These are phyloP conservation scores for Globodera rostochiensis DNA, from an alignment of 1,140 invertebrate species.

Conservation along the genomic window DNA sequence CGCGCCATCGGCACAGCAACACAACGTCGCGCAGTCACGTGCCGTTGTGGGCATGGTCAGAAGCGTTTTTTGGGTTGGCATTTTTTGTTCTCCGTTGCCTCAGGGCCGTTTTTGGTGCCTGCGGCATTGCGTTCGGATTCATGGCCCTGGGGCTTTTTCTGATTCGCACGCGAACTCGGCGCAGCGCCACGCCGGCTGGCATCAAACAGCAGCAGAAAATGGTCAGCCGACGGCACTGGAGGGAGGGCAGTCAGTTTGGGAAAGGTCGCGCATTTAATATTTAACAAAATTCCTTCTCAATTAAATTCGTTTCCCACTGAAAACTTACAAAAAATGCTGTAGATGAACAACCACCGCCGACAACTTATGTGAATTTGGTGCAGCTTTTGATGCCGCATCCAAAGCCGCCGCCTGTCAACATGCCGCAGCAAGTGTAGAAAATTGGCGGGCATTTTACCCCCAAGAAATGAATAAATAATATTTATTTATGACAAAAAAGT, in stretches of 20 bases:
- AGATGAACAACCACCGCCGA: conserved; percentile 11
- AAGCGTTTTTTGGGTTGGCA: neutral
- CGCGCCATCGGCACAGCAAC: neutral
- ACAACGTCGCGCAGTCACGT: conserved; percentile 23
- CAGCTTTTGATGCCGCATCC: conserved; percentile 33
- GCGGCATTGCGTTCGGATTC: conserved; percentile 22
- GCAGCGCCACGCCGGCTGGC: conserved; percentile 18
- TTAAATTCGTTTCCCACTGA: no score
- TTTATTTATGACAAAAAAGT: no score
- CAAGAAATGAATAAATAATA: no score
- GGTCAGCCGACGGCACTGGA: conserved; percentile 27
- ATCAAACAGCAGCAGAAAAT: conserved; percentile 11
- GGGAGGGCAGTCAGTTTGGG: conserved; percentile 8
- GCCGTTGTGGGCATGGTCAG: conserved; percentile 37
- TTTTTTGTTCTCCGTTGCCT: neutral
- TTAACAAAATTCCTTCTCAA: no score
- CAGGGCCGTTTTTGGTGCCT: conserved; percentile 24
- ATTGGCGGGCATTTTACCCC: neutral
- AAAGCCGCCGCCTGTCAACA: conserved; percentile 15
- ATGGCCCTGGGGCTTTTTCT: conserved; percentile 32
- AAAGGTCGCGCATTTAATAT: neutral
- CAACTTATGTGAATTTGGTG: conserved; percentile 32
- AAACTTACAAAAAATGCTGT: no score
- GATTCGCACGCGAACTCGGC: conserved; percentile 30
- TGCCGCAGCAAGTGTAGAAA: conserved; percentile 28